Percentiles rank a stretch among this genome's conserved stretches.
phyloP scores from a whole-genome alignment of 2,797 vertebrate genomes.

The Odontamblyopus lacepedii region DNA sequence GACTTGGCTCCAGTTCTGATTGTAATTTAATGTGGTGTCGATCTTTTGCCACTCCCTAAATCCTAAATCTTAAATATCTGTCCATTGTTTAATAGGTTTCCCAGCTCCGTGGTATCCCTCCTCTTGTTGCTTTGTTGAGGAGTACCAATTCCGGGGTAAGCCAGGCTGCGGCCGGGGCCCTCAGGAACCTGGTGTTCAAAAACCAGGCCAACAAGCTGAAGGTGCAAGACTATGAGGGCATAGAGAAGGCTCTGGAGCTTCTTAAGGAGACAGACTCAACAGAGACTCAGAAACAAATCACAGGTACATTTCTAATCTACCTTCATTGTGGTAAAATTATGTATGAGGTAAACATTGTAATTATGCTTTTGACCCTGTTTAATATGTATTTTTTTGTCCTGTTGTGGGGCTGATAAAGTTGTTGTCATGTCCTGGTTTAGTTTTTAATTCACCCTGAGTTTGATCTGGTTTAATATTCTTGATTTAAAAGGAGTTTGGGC shows the following conservation, averaged over 20 bases:
- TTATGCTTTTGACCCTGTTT: not conserved
- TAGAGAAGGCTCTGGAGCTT: slow-evolving; percentile 81
- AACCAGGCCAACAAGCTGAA: slow-evolving; percentile 83
- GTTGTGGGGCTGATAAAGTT: not conserved
- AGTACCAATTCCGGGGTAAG: slow-evolving; percentile 78
- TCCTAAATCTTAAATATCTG: slow-evolving; percentile 1
- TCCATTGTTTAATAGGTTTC: slow-evolving; percentile 75
- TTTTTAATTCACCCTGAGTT: not conserved
- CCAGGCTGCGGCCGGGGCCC: slow-evolving; percentile 83
- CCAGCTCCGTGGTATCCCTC: slow-evolving; percentile 80
- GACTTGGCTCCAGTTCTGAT: slow-evolving; percentile 4
- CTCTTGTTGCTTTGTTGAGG: slow-evolving; percentile 81
- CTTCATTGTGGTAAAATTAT: not conserved
- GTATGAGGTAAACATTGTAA: not conserved
- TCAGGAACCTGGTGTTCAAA: slow-evolving; percentile 90
- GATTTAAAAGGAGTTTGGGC: not conserved
- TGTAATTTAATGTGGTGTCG: not conserved
- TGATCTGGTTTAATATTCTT: not conserved
- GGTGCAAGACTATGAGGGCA: slow-evolving; percentile 82
- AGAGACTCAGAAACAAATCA: slow-evolving; percentile 90
- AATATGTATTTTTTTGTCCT: not conserved
- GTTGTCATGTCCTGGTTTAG: not conserved
- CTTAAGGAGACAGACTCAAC: slow-evolving; percentile 79
- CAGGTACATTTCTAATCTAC: slow-evolving; percentile 71
- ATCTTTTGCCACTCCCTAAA: not conserved